Evolutionary conservation across 1,140 invertebrate genomes (phyloP).

Genomic region (Cyrtorhinus lividipennis): DNA sequence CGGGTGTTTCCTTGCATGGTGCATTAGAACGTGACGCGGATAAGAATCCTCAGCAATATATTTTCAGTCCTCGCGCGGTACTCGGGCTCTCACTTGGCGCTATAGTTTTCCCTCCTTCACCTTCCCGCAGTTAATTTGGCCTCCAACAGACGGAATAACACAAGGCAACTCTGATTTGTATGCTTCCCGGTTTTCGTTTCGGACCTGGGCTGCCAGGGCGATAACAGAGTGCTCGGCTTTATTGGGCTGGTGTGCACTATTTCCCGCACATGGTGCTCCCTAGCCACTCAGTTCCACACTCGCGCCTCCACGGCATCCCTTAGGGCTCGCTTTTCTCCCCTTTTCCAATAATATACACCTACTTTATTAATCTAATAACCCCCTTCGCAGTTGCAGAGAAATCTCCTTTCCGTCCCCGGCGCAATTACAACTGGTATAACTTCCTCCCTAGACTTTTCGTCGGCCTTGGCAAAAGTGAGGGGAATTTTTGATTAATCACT

Average conservation of each 20-base stretch:
- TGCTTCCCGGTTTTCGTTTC: neutral
- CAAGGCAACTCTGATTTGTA: neutral
- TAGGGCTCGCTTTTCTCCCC: neutral
- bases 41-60: too few relatives aligned
- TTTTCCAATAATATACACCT: neutral
- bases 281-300: too few relatives aligned
- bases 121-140: too few relatives aligned
- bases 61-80: too few relatives aligned
- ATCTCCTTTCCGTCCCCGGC: neutral
- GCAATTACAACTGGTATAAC: neutral
- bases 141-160: too few relatives aligned
- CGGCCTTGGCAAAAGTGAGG: too few relatives aligned
- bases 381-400: neutral
- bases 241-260: neutral
- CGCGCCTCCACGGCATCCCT: neutral
- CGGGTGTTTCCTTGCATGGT: too few relatives aligned
- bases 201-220: neutral
- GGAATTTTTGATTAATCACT: too few relatives aligned
- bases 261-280: neutral
- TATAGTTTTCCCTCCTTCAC: too few relatives aligned
- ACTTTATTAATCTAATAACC: neutral
- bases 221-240: neutral
- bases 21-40: too few relatives aligned
- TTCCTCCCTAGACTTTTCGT: too few relatives aligned
- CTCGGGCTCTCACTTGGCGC: too few relatives aligned